phyloP scores from a whole-genome alignment of 2,113 vertebrate species.

The Proteles cristata region DNA sequence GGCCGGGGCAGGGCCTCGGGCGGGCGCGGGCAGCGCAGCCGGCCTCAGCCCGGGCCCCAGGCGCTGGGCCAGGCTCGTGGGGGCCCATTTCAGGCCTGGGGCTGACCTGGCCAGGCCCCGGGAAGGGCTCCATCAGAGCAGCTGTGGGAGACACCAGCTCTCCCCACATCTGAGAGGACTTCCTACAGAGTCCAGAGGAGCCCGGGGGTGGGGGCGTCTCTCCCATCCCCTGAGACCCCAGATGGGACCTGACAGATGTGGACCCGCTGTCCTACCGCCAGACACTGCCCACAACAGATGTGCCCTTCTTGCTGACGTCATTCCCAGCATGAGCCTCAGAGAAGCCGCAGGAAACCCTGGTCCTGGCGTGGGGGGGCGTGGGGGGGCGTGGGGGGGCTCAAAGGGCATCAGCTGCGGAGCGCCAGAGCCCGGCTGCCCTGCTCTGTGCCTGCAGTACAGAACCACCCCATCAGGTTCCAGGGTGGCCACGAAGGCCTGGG shows the following conservation, averaged over 20 bases:
- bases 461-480: fast-evolving
- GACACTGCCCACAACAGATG: background rate
- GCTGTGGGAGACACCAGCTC: fast-evolving
- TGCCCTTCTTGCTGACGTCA: fast-evolving
- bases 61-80: background rate
- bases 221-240: background rate
- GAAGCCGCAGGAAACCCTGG: too few relatives aligned
- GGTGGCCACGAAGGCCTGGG: fast-evolving
- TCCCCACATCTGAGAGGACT: background rate
- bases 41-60: background rate
- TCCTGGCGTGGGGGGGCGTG: too few relatives aligned
- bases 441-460: too few relatives aligned
- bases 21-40: background rate
- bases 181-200: background rate
- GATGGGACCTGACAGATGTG: background rate
- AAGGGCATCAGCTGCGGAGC: fast-evolving
- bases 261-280: fast-evolving
- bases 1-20: fast-evolving
- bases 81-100: background rate
- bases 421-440: fast-evolving
- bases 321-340: fast-evolving
- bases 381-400: background rate
- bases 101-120: background rate
- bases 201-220: background rate
- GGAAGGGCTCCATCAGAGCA: fast-evolving